These are phyloP conservation scores for Oncopodura yosiiana DNA, from an alignment of 1,140 invertebrate species.

Conservation along the genomic window DNA sequence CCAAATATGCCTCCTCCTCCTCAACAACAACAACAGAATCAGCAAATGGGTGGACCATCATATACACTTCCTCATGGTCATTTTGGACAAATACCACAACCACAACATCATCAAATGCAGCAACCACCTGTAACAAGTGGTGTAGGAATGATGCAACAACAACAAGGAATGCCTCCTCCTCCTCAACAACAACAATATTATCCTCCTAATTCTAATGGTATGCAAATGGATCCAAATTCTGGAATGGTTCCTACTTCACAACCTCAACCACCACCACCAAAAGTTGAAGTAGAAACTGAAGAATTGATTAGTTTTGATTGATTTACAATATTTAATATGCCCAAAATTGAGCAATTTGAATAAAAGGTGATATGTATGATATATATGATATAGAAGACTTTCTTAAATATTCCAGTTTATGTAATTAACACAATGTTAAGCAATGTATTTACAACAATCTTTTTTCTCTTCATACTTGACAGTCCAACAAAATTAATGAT, in stretches of 20 bases:
- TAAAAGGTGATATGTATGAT: neutral
- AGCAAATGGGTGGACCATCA: neutral
- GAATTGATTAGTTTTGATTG: slow-evolving; percentile 64
- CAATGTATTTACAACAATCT: too few species aligned
- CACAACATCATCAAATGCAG: slow-evolving; percentile 25
- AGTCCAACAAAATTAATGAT: too few species aligned
- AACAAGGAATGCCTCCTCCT: slow-evolving; percentile 21
- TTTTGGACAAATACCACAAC: slow-evolving; percentile 3
- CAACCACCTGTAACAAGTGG: neutral
- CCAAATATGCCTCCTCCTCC: neutral
- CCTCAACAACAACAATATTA: slow-evolving; percentile 33
- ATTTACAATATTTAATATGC: slow-evolving; percentile 31
- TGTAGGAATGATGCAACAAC: slow-evolving; percentile 37
- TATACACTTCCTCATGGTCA: neutral
- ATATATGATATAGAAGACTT: neutral
- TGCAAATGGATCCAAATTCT: slow-evolving; percentile 40
- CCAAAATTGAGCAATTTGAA: neutral
- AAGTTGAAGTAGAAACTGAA: too few species aligned
- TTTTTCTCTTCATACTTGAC: too few species aligned
- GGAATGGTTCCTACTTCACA: slow-evolving; percentile 37
- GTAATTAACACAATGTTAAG: too few species aligned
- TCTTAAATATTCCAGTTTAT: too few species aligned
- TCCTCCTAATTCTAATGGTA: slow-evolving; percentile 37
- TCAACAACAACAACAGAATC: neutral
- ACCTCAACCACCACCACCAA: slow-evolving; percentile 34